A percentile compares a stretch with the other conserved stretches of the same genome.
phyloP scores from a whole-genome alignment of 2,888 invertebrate genomes.

The Oligia latruncula region DNA sequence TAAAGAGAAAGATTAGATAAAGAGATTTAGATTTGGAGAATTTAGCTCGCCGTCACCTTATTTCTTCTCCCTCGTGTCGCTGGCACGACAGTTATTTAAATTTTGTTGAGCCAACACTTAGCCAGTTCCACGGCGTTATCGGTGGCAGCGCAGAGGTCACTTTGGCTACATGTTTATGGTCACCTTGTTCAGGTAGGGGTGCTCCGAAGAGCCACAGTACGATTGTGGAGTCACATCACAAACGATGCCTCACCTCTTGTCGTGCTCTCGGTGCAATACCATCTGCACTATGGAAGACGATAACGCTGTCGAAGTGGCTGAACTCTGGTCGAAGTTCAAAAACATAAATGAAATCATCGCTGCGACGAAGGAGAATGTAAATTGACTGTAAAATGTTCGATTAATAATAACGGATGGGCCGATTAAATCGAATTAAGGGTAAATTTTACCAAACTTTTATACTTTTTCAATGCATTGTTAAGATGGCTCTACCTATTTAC shows the following conservation, averaged over 20 bases:
- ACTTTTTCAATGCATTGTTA: too few relatives aligned
- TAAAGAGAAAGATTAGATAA: too few relatives aligned
- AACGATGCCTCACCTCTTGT: background rate
- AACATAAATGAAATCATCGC: background rate
- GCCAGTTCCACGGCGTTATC: background rate
- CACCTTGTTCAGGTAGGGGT: background rate
- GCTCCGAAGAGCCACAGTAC: too few relatives aligned
- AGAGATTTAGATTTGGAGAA: too few relatives aligned
- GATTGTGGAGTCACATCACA: background rate
- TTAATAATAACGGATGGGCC: too few relatives aligned
- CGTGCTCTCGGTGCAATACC: background rate
- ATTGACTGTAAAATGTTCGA: background rate
- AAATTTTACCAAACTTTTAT: too few relatives aligned
- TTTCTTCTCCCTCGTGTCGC: background rate
- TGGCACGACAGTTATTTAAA: background rate
- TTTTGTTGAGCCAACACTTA: background rate
- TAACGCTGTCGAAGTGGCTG: background rate
- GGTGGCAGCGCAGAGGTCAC: background rate
- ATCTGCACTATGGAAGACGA: background rate
- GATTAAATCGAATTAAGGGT: background rate
- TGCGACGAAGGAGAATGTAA: background rate
- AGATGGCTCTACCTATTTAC: too few relatives aligned
- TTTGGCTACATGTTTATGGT: background rate
- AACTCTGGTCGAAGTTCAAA: background rate
- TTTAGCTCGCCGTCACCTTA: background rate